Evolutionary conservation across 2,888 invertebrate species (phyloP).

Genomic region (Agrotis ipsilon): DNA sequence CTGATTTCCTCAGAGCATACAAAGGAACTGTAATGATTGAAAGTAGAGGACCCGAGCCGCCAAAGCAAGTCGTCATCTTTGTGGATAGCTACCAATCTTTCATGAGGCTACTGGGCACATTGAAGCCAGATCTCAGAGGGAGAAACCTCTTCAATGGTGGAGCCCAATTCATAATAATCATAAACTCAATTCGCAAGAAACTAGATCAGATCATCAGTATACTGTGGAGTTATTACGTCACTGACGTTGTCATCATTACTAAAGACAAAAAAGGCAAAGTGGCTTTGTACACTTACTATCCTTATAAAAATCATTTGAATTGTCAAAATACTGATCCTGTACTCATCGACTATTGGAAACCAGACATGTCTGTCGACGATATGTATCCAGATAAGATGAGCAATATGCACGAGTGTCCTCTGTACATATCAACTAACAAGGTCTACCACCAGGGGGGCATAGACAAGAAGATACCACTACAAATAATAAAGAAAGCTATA

Average conservation of each 20-base stretch:
- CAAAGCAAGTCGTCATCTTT: constrained; percentile 78
- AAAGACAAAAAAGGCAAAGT: constrained; percentile 66
- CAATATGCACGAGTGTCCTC: constrained; percentile 81
- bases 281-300: constrained; percentile 77
- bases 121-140: constrained; percentile 80
- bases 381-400: constrained; percentile 80
- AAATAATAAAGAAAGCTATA: constrained; percentile 78
- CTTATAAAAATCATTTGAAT: constrained; percentile 76
- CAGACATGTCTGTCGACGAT: constrained; percentile 51
- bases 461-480: constrained; percentile 77
- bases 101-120: constrained; percentile 68
- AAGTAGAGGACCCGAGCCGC: constrained; percentile 68
- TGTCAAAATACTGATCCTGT: constrained; percentile 77
- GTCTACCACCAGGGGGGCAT: constrained; percentile 73
- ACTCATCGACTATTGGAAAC: constrained; percentile 73
- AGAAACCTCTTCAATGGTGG: constrained; percentile 75
- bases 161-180: constrained; percentile 76
- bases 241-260: constrained; percentile 74
- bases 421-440: constrained; percentile 83
- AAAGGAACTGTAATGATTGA: constrained; percentile 78
- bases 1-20: constrained; percentile 73
- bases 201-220: constrained; percentile 74
- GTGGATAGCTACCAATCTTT: constrained; percentile 76
- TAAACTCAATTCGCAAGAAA: constrained; percentile 70
- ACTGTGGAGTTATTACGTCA: constrained; percentile 78